Base-by-base conservation (phyloP, 2,888 invertebrate genomes). In the Cheilosia vulpina region DNA sequence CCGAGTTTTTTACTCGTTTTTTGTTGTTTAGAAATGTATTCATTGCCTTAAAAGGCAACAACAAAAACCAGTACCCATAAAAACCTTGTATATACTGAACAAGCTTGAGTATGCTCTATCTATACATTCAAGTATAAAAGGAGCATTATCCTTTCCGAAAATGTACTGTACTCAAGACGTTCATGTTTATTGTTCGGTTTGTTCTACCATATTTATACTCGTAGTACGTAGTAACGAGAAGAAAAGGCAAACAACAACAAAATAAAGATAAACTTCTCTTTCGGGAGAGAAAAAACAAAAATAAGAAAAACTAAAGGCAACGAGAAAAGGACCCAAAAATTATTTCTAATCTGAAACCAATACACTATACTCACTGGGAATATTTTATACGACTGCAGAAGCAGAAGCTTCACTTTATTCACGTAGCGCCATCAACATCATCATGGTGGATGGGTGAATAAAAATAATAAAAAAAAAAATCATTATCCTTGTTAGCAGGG, bases 401-500 rank as follows among this genome's bases (percentile, higher is more conserved):
- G 21, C 63, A 55, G 69, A 27, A 60, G 53, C 71, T 66, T 77
- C 60, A 76, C 53, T 77, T 77, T 21, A 66, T 82, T 65, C 82
- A 82, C 82, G 77, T 77, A 82, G 65, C 11, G 38, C 77, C 47
- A 62, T 75, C 75, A 75, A 68, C 62, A 75, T 68, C 52, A 65
- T 77, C 71, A 47, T 66, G 60, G 60, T n/a, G n/a, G 47, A 72
- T 77, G 60, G 77, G 63, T 71, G 60, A 71, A 71, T 66, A 71
- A 71, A 76, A 71, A 82, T 66, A 82, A 82, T 82, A 77, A 82
- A 77, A 82, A 82, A 82, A 82, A 66, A 71, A 66, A 71, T 69
- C 69, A 71, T 77, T 82, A 77, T 82, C 66, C 58, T 60, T 58
- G 53, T 57, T 66, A 58, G 57, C 47, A 52, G 43, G 24, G 31